Base-by-base conservation (phyloP, 2,888 invertebrate species). In the Caprella mutica region DNA sequence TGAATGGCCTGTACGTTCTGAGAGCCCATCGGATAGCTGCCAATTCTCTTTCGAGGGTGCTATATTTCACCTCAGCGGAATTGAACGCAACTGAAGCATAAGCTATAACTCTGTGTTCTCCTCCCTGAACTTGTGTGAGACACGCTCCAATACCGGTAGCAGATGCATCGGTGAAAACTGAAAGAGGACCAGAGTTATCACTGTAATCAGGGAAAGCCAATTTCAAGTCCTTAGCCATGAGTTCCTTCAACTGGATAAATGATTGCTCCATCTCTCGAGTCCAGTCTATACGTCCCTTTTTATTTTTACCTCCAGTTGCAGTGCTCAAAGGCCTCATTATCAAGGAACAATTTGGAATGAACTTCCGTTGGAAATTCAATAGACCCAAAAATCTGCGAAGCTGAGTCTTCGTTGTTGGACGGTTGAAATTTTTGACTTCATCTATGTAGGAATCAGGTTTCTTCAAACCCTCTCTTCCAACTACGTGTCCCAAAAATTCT, bases 21-120 rank as follows among this genome's bases (percentile, higher is more conserved):
- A 38, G 19, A 5, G 51, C 51, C 35, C 35, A 35, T 38, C 52
- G 17, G 2, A 52, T 14, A 23, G 35, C 52, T 8, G 52, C 52
- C 5, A 52, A 21, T n/a, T 52, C 52, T 3, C 35, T 2, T 5
- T 52, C 52, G 6, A 30, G 24, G 17, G 52, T 30, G 17, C 52
- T 52, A 24, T 52, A 52, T 9, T 52, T 52, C 12, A 26, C 1
- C 21, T 52, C 38, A 2, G 38, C 52, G 3, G 33, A 21, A 17
- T 52, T 52, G 17, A 52, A 52, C 5, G 52, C 38, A 6, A 26
- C 26, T 21, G 17, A 30, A 4, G 38, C 52, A 6, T 38, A 52
- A 1, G 52, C 52, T 21, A 52, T 5, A 2, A 52, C 39, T 52
- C 14, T 35, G 12, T 26, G 26, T 3, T 52, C 23, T 1, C 14